These are phyloP conservation scores for Melinaea menophilus DNA, from an alignment of 2,888 invertebrate species.

Conservation along the genomic window DNA sequence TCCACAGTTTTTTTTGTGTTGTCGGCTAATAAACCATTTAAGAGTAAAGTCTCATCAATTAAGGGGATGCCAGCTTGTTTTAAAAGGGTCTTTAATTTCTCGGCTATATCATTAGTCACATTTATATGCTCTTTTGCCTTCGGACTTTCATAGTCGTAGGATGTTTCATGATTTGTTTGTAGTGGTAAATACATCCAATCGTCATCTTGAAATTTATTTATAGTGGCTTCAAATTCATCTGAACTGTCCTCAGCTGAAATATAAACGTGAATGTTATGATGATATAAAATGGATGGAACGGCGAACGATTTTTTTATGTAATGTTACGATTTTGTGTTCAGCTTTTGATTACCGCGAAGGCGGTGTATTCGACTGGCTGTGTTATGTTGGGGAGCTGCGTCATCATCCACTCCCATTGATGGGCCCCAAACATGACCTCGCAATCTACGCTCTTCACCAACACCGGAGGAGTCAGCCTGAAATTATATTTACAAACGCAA, in stretches of 20 bases:
- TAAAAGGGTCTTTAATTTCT: conserved; percentile 55
- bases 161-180: conserved; percentile 35
- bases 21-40: conserved; percentile 48
- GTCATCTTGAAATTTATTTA: conserved; percentile 56
- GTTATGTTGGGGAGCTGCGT: conserved; percentile 56
- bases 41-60: conserved; percentile 55
- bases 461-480: conserved; percentile 47
- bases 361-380: conserved; percentile 48
- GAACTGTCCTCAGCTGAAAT: conserved; percentile 75
- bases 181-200: conserved; percentile 70
- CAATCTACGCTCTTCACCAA: conserved; percentile 56
- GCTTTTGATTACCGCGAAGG: conserved; percentile 65
- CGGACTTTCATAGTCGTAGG: conserved; percentile 27
- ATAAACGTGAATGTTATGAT: conserved; percentile 69
- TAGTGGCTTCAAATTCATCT: conserved; percentile 66
- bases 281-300: conserved; percentile 38
- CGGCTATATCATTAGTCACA: conserved; percentile 40
- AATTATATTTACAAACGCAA: conserved; percentile 23
- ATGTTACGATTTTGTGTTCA: conserved; percentile 52
- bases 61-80: conserved; percentile 55
- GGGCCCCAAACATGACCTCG: conserved; percentile 72
- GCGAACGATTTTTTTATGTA: conserved; percentile 33
- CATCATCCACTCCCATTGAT: conserved; percentile 66
- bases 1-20: conserved; percentile 31
- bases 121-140: conserved; percentile 28